Base-by-base conservation (phyloP, 2,888 invertebrate species). In the Lithophane leautieri region DNA sequence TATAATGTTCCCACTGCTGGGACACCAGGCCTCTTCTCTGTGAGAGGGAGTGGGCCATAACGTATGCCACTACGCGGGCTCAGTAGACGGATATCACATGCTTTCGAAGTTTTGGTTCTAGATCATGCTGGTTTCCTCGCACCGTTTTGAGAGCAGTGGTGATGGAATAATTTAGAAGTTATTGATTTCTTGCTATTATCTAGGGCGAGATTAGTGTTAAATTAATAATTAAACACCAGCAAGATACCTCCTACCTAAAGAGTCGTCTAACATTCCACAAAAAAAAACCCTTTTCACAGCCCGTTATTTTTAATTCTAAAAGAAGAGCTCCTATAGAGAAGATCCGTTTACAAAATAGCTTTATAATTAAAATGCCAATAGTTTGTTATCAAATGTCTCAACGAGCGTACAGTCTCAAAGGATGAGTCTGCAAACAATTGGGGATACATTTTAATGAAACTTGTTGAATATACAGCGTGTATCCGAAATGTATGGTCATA, bases 301-400 rank as follows among this genome's bases (percentile, higher is more conserved):
- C 47, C 28, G 12, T 82, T 58, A 47, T 63, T 65, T 72, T 47
- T 63, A 52, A 65, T 73, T 63, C 16, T 63, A 12, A 44, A 63
- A 63, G 16, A 52, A 63, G 14, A 58, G 12, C 0, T 79, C 3
- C 50, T 73, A 60, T 25, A 28, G 67, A 61, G 62, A 66, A 82
- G 73, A 58, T 40, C 16, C 52, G 34, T 60, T 14, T 50, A 44
- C 44, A 66, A 72, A 71, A 67, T 25, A 61, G 73, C 70, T 75
- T 83, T 78, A 61, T 85, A 83, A 83, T 85, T 86, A 86, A 81
- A 63, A 75, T 71, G 61, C n/a, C 71, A 73, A 85, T 85, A 85
- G 72, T 68, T 79, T 75, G 77, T 66, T 67, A 85, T 82, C 76
- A 72, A 75, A 66, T 84, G 61, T 34, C 74, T 69, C 16, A 56